Evolutionary conservation across 2,888 invertebrate species (phyloP).

Genomic region (Melanophora roralis): DNA sequence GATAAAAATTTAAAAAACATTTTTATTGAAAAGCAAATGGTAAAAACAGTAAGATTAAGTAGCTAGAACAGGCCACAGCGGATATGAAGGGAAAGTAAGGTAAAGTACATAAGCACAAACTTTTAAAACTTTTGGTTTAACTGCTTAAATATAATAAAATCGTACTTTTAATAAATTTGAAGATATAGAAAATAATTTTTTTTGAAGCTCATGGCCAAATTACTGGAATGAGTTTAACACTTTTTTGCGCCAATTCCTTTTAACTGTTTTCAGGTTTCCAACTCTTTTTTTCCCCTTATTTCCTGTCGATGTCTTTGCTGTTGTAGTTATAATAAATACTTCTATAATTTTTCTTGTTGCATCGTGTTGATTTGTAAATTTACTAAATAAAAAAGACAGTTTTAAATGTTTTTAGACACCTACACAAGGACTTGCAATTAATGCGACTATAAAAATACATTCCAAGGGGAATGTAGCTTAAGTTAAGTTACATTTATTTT

Average conservation of each 20-base stretch:
- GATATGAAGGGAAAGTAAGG: no score
- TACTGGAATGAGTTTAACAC: conserved; percentile 25
- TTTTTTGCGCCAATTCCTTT: neutral
- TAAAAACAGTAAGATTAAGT: no score
- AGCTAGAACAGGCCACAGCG: no score
- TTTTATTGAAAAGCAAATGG: no score
- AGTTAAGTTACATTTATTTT: conserved; percentile 44
- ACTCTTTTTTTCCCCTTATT: neutral
- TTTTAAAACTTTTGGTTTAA: no score
- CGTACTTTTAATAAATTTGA: no score
- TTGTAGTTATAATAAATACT: conserved; percentile 31
- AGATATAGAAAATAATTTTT: neutral
- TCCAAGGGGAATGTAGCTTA: conserved; percentile 8
- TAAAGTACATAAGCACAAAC: no score
- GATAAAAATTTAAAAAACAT: no score
- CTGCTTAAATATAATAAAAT: no score
- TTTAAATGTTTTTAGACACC: conserved; percentile 60
- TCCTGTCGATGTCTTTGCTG: conserved; percentile 28
- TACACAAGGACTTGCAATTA: conserved; percentile 56
- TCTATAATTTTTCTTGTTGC: neutral
- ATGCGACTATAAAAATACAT: conserved; percentile 56
- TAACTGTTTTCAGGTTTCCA: neutral
- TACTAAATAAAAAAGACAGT: conserved; percentile 58
- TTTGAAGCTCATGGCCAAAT: neutral
- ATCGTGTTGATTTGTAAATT: conserved; percentile 61